Conservation (phyloP, 2,888 invertebrate species). For the Mimachlamys varia region DNA sequence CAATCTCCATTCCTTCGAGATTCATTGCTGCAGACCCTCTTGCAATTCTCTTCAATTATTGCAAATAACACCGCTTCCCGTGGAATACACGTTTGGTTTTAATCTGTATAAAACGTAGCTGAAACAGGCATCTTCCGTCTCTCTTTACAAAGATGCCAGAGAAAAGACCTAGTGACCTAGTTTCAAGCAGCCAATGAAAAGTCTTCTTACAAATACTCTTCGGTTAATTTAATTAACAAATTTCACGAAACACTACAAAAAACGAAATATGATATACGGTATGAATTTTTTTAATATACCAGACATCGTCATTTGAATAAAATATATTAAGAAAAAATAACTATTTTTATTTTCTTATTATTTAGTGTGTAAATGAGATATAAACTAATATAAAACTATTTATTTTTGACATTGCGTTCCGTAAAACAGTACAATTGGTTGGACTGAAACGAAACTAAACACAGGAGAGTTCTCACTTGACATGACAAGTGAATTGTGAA, state of each 20-base stretch:
- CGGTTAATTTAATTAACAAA: background rate
- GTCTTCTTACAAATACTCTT: background rate
- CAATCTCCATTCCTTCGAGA: constrained; percentile 46
- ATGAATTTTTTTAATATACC: too few species aligned
- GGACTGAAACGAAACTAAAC: constrained; percentile 6
- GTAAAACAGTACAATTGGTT: background rate
- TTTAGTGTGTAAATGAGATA: background rate
- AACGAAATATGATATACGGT: background rate
- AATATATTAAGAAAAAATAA: too few species aligned
- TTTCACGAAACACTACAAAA: background rate
- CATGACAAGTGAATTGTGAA: background rate
- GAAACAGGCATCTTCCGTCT: background rate
- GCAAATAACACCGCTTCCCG: background rate
- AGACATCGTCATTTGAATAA: too few species aligned
- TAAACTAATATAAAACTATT: background rate
- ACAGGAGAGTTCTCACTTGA: background rate
- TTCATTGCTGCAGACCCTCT: constrained; percentile 42
- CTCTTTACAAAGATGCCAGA: constrained; percentile 24
- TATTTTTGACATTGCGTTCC: background rate
- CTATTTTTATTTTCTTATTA: background rate
- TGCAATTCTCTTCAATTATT: background rate
- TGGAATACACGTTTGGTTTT: background rate
- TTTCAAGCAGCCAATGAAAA: constrained; percentile 30
- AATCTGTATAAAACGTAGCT: background rate
- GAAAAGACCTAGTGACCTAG: constrained; percentile 34